Evolutionary conservation across 2,113 vertebrate genomes (phyloP).

Genomic region (Spheniscus mendiculus): DNA sequence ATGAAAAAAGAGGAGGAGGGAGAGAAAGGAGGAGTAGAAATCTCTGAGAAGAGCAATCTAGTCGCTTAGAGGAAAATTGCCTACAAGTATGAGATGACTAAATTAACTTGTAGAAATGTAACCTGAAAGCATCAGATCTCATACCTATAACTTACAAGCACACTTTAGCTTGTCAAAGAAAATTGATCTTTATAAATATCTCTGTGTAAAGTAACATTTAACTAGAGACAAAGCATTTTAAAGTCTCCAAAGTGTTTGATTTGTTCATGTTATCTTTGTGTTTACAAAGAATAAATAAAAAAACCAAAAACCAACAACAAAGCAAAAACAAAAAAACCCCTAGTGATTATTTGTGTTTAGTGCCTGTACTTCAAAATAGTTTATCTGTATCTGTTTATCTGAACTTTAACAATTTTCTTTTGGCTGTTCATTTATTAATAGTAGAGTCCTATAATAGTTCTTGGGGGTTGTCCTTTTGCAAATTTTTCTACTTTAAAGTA

Average conservation of each 20-base stretch:
- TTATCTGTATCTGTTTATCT: not conserved
- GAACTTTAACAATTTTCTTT: not conserved
- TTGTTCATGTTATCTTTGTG: not conserved
- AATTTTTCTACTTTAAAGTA: not conserved
- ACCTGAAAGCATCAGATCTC: conserved; percentile 24
- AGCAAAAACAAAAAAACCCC: too few species aligned
- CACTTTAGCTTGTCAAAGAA: conserved; percentile 48
- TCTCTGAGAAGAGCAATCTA: not conserved
- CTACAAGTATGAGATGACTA: conserved; percentile 16
- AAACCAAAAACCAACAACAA: too few species aligned
- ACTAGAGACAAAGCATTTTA: conserved; percentile 4
- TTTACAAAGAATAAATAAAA: not conserved
- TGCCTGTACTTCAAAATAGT: not conserved
- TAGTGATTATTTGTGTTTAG: not conserved
- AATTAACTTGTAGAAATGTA: conserved; percentile 36
- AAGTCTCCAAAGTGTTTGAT: not conserved
- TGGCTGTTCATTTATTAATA: not conserved
- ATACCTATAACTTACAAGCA: not conserved
- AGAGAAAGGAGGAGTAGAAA: conserved; percentile 10
- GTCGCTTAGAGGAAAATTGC: conserved; percentile 49
- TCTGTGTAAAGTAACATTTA: not conserved
- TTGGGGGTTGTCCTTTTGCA: not conserved
- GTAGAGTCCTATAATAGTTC: not conserved
- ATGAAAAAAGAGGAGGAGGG: not conserved
- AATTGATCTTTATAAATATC: conserved; percentile 37